Evolutionary conservation across 2,888 invertebrate species (phyloP).

Genomic region (Oscheius sp.): DNA sequence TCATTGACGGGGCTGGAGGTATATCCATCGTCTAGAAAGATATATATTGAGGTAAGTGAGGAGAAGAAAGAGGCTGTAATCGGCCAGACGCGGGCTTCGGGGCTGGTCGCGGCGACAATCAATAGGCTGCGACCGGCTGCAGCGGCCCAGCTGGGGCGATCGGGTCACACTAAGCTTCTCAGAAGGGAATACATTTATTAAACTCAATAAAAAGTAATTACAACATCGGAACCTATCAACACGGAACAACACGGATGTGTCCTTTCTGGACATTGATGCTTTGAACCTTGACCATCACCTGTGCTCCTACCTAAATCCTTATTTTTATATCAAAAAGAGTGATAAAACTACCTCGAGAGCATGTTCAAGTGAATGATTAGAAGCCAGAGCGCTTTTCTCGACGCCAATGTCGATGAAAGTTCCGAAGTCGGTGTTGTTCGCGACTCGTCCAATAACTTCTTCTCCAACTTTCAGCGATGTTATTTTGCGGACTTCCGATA

Average conservation of each 20-base stretch:
- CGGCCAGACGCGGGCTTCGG: neutral
- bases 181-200: neutral
- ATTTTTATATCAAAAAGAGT: neutral
- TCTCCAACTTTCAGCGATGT: constrained; percentile 74
- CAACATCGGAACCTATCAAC: neutral
- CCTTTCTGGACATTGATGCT: neutral
- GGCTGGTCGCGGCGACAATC: constrained; percentile 2
- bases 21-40: neutral
- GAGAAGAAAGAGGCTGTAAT: too few species aligned
- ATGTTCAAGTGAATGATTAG: constrained; percentile 45
- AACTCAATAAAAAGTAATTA: neutral
- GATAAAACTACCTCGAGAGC: constrained; percentile 24
- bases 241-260: constrained; percentile 14
- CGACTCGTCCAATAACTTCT: constrained; percentile 80
- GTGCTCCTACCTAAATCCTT: constrained; percentile 19
- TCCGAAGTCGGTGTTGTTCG: constrained; percentile 87
- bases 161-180: too few species aligned
- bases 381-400: constrained; percentile 74
- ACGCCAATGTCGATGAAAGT: constrained; percentile 84
- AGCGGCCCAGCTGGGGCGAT: constrained; percentile 6
- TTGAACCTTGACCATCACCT: constrained; percentile 9
- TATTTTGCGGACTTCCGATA: constrained; percentile 54
- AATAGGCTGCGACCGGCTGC: constrained; percentile 17
- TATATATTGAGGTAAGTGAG: too few species aligned
- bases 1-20: neutral